Evolutionary conservation across 2,888 invertebrate genomes (phyloP), one percentile per base, ranked within the genome.

Genomic region (Calameuta idolon): DNA sequence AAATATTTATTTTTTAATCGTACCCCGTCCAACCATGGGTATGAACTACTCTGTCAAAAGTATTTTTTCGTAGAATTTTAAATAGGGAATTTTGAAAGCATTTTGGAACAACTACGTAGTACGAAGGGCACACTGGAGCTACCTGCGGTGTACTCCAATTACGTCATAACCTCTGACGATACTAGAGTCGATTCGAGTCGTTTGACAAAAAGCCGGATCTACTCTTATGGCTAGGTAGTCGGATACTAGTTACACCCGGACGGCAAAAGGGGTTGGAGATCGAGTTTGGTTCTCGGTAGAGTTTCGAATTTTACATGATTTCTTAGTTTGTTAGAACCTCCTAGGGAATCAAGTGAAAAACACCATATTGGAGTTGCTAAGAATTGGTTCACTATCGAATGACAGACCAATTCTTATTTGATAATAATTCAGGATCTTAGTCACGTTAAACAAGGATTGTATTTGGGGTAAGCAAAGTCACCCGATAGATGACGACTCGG

Each of bases 111-210:
- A 69, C 68, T 55, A 31, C 33, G 34, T 37, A 37, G 37, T 37
- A 55, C 71, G 33, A 34, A 76, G 31, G 79, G 78, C 79, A 83
- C 82, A 82, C 82, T 80, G 73, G 82, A 78, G 81, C 83, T 83
- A 86, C 85, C 86, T 85, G 81, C 80, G 83, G 80, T 84, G 83
- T 84, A 81, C 84, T 85, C 85, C 85, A 85, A 87, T 87, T 87
- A 87, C 83, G 82, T 83, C 78, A 84, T 82, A 84, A 83, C 83
- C 84, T 83, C 82, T 82, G 82, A 83, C 83, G 85, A 86, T 83
- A 83, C 83, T 85, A 83, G 83, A 83, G 80, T 77, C 83, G 80
- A 84, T 80, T 40, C 40, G 40, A 40, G 79, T 78, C 79, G 76
- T 75, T 34, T 75, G 79, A 79, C 74, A 77, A 76, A 76, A 81